Percentiles rank a stretch among this genome's conserved stretches.
Conservation (phyloP, 2,113 vertebrate genomes). For the Epinephelus moara region DNA sequence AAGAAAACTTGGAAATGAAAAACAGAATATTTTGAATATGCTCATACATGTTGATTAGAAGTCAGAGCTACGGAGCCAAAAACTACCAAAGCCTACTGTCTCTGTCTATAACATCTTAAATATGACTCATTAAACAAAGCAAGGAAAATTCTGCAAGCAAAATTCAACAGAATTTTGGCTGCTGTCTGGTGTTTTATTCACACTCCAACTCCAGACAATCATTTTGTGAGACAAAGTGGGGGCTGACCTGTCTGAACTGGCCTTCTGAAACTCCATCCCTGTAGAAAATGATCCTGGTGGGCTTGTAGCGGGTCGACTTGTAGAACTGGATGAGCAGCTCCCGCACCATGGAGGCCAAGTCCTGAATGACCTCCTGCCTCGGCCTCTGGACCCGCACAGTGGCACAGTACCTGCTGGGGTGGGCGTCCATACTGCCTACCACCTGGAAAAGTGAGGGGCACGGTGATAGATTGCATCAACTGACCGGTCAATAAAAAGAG, state of each 20-base stretch:
- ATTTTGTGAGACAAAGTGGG: background rate
- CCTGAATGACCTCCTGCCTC: slow-evolving; percentile 98
- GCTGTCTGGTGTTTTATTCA: too few species aligned
- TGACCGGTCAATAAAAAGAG: background rate
- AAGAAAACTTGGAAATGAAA: background rate
- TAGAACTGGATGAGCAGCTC: slow-evolving; percentile 99
- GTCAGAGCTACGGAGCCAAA: background rate
- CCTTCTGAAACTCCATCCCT: slow-evolving; percentile 94
- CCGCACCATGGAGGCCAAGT: slow-evolving; percentile 98
- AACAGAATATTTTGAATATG: background rate
- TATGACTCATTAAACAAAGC: background rate
- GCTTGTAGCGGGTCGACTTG: slow-evolving; percentile 99
- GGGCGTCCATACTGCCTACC: slow-evolving; percentile 99
- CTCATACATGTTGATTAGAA: background rate
- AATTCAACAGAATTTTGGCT: background rate
- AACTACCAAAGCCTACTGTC: background rate
- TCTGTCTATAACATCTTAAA: background rate
- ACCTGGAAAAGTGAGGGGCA: slow-evolving; percentile 84
- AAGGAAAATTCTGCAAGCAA: background rate
- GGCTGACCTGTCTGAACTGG: slow-evolving; percentile 95
- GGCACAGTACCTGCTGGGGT: slow-evolving; percentile 98
- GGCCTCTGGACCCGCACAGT: slow-evolving; percentile 97
- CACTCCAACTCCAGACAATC: too few species aligned
- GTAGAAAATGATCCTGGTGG: slow-evolving; percentile 99
- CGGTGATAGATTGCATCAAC: fast-evolving